phyloP scores from a whole-genome alignment of 2,113 vertebrate species.

The Aspiorhynchus laticeps region DNA sequence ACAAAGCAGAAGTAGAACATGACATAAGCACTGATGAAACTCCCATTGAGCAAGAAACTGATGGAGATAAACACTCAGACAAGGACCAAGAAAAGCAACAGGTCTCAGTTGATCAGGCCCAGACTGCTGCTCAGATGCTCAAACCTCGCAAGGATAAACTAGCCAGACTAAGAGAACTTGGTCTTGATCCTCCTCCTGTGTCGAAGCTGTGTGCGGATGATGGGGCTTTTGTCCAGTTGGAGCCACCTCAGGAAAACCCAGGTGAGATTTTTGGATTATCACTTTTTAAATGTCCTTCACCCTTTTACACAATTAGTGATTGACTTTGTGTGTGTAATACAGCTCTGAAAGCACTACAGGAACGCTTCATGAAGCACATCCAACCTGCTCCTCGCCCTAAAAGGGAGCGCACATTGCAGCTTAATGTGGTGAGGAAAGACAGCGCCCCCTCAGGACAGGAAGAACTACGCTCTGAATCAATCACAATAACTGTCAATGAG shows the following conservation, averaged over 20 bases:
- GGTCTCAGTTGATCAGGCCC: slow-evolving; percentile 23
- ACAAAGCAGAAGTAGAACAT: slow-evolving; percentile 44
- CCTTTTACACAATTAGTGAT: background rate
- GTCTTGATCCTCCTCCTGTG: slow-evolving; percentile 85
- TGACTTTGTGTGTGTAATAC: slow-evolving; percentile 15
- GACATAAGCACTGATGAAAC: background rate
- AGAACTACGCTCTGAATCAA: slow-evolving; percentile 79
- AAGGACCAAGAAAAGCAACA: background rate
- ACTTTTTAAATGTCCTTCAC: background rate
- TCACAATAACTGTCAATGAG: slow-evolving; percentile 83
- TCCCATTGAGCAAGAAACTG: background rate
- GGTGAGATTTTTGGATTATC: slow-evolving; percentile 70
- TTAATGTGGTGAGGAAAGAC: slow-evolving; percentile 87
- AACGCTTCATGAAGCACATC: slow-evolving; percentile 88
- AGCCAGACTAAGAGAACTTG: slow-evolving; percentile 84
- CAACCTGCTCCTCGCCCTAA: slow-evolving; percentile 67
- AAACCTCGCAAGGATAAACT: slow-evolving; percentile 81
- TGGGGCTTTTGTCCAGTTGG: slow-evolving; percentile 86
- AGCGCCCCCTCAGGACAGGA: slow-evolving; percentile 80
- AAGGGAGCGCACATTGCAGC: slow-evolving; percentile 74
- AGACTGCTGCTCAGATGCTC: slow-evolving; percentile 10
- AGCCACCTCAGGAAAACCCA: slow-evolving; percentile 80
- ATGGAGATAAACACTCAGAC: background rate
- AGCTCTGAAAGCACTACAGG: slow-evolving; percentile 90
- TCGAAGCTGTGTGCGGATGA: slow-evolving; percentile 82